These are phyloP conservation scores for Deilephila porcellus DNA, from an alignment of 2,888 invertebrate genomes.

Conservation along the genomic window DNA sequence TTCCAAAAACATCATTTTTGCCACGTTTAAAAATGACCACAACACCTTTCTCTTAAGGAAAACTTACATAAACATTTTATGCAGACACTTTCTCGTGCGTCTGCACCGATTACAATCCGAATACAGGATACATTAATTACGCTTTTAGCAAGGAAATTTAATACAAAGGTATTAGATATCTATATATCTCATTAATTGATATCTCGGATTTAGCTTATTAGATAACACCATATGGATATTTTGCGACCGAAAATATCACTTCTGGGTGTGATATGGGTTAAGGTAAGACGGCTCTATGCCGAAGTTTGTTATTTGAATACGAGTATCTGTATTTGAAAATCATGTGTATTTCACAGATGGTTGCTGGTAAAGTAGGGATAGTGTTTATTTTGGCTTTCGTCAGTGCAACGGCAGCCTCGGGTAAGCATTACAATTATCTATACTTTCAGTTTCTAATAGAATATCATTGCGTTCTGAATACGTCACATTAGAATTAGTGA, in stretches of 20 bases:
- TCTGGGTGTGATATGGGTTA: not conserved
- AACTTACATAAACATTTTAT: too few species aligned
- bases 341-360: not conserved
- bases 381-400: not conserved
- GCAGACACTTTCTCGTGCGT: not conserved
- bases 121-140: not conserved
- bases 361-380: not conserved
- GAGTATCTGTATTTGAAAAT: not conserved
- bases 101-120: not conserved
- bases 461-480: too few species aligned
- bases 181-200: slow-evolving; percentile 1
- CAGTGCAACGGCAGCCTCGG: not conserved
- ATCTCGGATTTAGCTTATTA: not conserved
- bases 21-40: too few species aligned
- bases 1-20: too few species aligned
- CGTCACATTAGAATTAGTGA: too few species aligned
- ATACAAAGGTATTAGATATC: not conserved
- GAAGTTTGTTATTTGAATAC: not conserved
- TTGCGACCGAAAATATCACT: not conserved
- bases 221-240: not conserved
- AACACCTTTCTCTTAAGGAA: too few species aligned
- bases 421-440: not conserved
- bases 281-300: not conserved
- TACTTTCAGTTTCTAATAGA: too few species aligned
- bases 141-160: not conserved